phyloP scores from a whole-genome alignment of 2,797 vertebrate genomes.

The Acropternis orthonyx region DNA sequence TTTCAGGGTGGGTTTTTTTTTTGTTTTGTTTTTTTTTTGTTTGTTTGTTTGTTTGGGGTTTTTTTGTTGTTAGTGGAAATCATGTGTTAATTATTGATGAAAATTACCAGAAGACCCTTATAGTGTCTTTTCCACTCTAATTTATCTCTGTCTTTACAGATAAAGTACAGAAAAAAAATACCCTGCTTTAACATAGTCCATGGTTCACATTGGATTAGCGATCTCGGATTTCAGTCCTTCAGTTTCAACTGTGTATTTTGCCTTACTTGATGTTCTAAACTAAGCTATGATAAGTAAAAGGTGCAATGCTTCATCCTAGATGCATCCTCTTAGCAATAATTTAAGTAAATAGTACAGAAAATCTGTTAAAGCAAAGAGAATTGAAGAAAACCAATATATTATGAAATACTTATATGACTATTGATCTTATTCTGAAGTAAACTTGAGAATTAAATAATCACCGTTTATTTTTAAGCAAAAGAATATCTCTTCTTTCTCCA shows the following conservation, averaged over 20 bases:
- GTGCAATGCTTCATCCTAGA: background rate
- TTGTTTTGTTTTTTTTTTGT: too few relatives aligned
- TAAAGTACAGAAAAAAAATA: background rate
- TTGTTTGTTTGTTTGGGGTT: too few relatives aligned
- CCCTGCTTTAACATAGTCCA: background rate
- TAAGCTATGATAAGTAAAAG: background rate
- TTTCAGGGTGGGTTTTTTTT: background rate
- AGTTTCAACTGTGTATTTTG: background rate
- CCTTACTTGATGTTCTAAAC: background rate
- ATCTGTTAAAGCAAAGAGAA: background rate
- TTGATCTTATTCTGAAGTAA: background rate
- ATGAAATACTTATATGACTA: background rate
- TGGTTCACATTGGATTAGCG: background rate
- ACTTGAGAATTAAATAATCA: background rate
- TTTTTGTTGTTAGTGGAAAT: background rate
- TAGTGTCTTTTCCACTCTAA: background rate
- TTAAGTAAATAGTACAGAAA: background rate
- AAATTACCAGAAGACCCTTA: background rate
- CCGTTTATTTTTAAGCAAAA: background rate
- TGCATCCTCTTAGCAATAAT: background rate
- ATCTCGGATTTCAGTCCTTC: background rate
- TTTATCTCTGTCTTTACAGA: background rate
- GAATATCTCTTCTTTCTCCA: background rate
- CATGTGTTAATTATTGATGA: background rate
- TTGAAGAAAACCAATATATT: background rate